These are phyloP conservation scores for Cotesia glomerata DNA, from an alignment of 1,140 invertebrate species.

Conservation along the genomic window DNA sequence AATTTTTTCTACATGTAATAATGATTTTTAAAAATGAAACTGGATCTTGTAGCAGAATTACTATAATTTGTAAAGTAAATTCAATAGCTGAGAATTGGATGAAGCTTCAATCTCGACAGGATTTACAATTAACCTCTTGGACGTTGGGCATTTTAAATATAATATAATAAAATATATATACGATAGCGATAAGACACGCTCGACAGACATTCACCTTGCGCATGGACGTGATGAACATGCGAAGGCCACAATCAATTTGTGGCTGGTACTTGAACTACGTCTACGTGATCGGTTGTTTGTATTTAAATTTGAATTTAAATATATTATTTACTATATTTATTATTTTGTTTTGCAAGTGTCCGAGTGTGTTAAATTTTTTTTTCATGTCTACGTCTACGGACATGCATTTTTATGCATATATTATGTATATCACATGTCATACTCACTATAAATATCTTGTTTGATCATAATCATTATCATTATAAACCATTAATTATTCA, in stretches of 20 bases:
- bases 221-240: slow-evolving; percentile 9
- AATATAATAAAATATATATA: neutral
- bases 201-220: slow-evolving; percentile 25
- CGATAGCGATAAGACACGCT: neutral
- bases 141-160: no score
- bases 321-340: neutral
- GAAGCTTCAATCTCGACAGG: no score
- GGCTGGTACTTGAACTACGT: neutral
- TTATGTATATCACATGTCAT: neutral
- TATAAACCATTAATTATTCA: slow-evolving; percentile 32
- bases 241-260: slow-evolving; percentile 22
- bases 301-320: neutral
- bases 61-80: no score
- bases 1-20: no score
- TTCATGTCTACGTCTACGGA: neutral
- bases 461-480: slow-evolving; percentile 20
- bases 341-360: neutral
- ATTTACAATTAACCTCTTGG: no score
- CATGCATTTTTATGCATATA: slow-evolving; percentile 8
- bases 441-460: neutral
- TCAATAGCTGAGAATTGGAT: no score
- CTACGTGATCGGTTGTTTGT: neutral
- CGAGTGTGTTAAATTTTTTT: no score
- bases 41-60: no score
- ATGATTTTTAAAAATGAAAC: no score